Percentiles rank a stretch among this genome's conserved stretches.
Evolutionary conservation across 1,140 invertebrate species (phyloP).

Genomic region (Lepidurus apus): DNA sequence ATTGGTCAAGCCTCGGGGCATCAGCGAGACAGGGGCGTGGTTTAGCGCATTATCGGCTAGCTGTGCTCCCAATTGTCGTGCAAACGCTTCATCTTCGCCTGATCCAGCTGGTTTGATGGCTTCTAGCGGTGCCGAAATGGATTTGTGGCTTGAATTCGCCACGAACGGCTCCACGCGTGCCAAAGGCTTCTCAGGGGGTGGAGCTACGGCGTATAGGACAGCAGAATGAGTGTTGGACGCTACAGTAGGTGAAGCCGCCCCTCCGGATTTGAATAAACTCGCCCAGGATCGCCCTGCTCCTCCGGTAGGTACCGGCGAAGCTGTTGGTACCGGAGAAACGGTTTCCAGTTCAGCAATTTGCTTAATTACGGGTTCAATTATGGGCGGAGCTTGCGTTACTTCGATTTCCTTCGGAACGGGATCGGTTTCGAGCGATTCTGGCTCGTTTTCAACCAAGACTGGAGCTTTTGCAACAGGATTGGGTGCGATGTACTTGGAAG

Average conservation of each 20-base stretch:
- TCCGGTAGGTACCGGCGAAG: background rate
- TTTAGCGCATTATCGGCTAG: conserved; percentile 60
- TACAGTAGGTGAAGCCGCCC: background rate
- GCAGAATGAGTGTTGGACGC: background rate
- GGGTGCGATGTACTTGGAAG: background rate
- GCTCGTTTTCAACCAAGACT: background rate
- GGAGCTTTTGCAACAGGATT: background rate
- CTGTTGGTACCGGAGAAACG: background rate
- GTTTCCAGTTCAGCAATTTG: background rate
- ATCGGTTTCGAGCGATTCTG: background rate
- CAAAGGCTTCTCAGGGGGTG: background rate
- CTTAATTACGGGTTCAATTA: background rate
- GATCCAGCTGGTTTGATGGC: background rate
- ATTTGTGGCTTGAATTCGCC: background rate
- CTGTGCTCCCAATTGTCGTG: conserved; percentile 24
- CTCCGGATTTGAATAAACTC: conserved; percentile 33
- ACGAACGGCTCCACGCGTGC: conserved; percentile 25
- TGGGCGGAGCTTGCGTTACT: background rate
- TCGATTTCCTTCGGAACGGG: background rate
- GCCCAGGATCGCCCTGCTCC: conserved; percentile 31
- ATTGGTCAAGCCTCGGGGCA: conserved; percentile 82
- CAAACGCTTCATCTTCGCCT: conserved; percentile 4
- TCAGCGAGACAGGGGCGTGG: conserved; percentile 62
- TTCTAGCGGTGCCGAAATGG: background rate
- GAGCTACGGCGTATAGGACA: background rate